Evolutionary conservation across 2,113 vertebrate genomes (phyloP).

Genomic region (Emydocephalus ijimae): DNA sequence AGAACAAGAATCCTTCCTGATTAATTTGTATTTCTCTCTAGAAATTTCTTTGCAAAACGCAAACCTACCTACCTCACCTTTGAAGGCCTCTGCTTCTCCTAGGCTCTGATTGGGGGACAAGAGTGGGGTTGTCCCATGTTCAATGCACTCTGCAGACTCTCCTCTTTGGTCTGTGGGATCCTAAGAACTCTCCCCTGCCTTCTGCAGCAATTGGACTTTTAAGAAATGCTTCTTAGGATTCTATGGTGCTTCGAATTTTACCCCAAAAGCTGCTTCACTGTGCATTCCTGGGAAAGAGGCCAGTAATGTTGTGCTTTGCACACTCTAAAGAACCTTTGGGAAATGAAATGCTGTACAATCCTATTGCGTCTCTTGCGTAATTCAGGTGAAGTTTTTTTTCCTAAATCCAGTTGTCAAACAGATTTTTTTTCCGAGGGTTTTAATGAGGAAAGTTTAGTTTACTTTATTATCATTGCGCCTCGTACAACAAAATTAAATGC

Average conservation of each 20-base stretch:
- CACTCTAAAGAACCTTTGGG: not conserved
- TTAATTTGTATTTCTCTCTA: not conserved
- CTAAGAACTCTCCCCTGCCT: too few relatives aligned
- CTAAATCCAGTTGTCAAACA: not conserved
- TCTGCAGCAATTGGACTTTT: not conserved
- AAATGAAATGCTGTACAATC: not conserved
- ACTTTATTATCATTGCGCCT: too few relatives aligned
- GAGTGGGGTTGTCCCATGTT: too few relatives aligned
- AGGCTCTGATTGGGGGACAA: constrained; percentile 3
- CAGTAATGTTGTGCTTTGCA: not conserved
- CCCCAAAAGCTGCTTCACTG: not conserved
- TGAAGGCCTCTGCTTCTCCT: constrained; percentile 13
- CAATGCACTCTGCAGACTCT: not conserved
- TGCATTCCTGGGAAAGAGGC: not conserved
- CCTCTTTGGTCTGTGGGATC: too few relatives aligned
- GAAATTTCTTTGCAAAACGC: not conserved
- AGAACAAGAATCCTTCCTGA: constrained; percentile 14
- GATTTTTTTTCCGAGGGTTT: not conserved
- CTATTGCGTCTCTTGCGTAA: not conserved
- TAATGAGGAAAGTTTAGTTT: not conserved
- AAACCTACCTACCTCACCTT: not conserved
- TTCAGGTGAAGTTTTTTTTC: not conserved
- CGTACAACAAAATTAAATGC: too few relatives aligned
- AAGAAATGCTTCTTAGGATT: not conserved
- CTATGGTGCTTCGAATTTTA: not conserved